Conservation (phyloP, 2,113 vertebrate genomes). For the Nanorana parkeri region DNA sequence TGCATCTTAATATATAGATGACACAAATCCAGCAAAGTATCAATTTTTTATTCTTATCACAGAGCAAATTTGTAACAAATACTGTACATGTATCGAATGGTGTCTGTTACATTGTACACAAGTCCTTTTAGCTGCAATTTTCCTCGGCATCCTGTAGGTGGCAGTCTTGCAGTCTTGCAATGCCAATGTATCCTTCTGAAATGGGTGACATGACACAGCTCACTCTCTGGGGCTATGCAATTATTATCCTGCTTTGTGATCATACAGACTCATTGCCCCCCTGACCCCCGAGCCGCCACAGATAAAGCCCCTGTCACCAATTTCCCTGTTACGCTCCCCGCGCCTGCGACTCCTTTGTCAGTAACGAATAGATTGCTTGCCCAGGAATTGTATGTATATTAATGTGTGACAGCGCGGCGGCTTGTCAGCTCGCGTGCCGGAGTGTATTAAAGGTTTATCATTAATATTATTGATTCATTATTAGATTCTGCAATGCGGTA, state of each 20-base stretch:
- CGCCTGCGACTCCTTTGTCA: conserved; percentile 24
- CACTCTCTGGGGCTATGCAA: conserved; percentile 35
- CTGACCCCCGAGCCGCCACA: conserved; percentile 32
- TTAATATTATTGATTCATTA: conserved; percentile 44
- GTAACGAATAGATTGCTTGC: conserved; percentile 24
- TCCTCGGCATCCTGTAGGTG: neutral
- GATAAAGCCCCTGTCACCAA: conserved; percentile 21
- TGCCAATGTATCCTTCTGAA: neutral
- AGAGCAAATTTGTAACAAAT: too few relatives aligned
- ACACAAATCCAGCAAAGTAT: too few relatives aligned
- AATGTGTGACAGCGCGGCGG: conserved; percentile 12
- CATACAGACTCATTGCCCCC: conserved; percentile 38
- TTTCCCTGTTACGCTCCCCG: conserved; percentile 29
- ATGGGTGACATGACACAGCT: conserved; percentile 10
- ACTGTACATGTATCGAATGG: too few relatives aligned
- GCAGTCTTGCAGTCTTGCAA: neutral
- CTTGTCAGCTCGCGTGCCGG: neutral
- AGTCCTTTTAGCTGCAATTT: neutral
- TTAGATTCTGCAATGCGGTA: conserved; percentile 29
- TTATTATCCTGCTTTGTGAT: conserved; percentile 54
- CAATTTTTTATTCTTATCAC: too few relatives aligned
- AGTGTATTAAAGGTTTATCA: conserved; percentile 30
- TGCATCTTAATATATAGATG: too few relatives aligned
- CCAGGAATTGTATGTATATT: conserved; percentile 26
- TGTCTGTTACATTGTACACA: too few relatives aligned